Evolutionary conservation across 30 jellyfish, hydroid and myxozoan genomes (phyloP).

Genomic region (Pelagia noctiluca): DNA sequence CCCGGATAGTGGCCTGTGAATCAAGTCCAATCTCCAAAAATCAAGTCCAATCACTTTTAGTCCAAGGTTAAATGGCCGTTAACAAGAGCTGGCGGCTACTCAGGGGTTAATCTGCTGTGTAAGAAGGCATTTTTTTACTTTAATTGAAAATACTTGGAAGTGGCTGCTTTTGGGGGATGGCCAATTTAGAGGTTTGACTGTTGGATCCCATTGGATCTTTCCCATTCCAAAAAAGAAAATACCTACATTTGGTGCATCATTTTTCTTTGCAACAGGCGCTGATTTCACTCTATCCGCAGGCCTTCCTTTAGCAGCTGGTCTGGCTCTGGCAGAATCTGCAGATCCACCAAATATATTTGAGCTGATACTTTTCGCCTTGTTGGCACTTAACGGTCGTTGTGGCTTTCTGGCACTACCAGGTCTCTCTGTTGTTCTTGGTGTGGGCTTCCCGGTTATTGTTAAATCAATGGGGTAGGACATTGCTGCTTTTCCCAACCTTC

Average conservation of each 20-base stretch:
- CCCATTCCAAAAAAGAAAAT: conserved; percentile 19
- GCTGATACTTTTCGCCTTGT: conserved; percentile 57
- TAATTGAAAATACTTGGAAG: too few relatives aligned
- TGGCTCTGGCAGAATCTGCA: conserved; percentile 19
- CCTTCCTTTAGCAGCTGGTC: conserved; percentile 16
- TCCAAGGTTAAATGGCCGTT: too few relatives aligned
- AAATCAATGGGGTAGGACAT: conserved; percentile 81
- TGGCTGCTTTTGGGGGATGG: too few relatives aligned
- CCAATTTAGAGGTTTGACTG: too few relatives aligned
- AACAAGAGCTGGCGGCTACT: too few relatives aligned
- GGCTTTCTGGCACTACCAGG: conserved; percentile 77
- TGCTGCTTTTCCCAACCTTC: too few relatives aligned
- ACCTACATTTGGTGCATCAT: background rate
- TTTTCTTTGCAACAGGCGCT: conserved; percentile 38
- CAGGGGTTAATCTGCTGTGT: too few relatives aligned
- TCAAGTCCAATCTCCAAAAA: too few relatives aligned
- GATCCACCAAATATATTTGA: conserved; percentile 68
- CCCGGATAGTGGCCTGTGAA: too few relatives aligned
- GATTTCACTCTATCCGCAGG: conserved; percentile 57
- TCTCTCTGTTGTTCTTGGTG: conserved; percentile 77
- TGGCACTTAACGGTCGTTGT: conserved; percentile 75
- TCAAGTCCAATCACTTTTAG: too few relatives aligned
- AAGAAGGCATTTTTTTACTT: too few relatives aligned
- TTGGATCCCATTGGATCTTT: background rate
- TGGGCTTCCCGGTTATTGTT: conserved; percentile 83